phyloP scores from a whole-genome alignment of 2,113 vertebrate species.

The Apaloderma vittatum region DNA sequence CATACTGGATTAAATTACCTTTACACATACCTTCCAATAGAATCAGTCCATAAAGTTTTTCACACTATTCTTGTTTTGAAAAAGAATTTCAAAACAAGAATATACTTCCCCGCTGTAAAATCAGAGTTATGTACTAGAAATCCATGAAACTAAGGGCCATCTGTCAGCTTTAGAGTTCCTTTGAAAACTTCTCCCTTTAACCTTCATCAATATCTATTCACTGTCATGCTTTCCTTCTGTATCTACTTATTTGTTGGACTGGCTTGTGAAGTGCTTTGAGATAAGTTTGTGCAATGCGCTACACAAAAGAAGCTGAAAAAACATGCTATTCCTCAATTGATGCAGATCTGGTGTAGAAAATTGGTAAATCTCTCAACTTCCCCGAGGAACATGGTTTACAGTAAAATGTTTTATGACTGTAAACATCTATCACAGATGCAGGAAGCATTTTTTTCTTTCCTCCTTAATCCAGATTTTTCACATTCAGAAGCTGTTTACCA shows the following conservation, averaged over 20 bases:
- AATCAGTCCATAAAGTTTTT: neutral
- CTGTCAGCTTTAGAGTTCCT: neutral
- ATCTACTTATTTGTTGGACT: neutral
- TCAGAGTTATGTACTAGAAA: neutral
- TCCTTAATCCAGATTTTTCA: conserved; percentile 37
- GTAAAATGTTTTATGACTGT: conserved; percentile 19
- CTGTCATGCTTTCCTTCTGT: neutral
- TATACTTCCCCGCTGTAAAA: neutral
- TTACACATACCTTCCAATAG: neutral
- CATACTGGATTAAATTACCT: neutral
- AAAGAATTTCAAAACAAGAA: neutral
- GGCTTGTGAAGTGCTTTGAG: conserved; percentile 21
- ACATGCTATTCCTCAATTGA: neutral
- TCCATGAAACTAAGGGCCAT: neutral
- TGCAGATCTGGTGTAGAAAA: conserved; percentile 18
- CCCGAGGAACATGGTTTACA: conserved; percentile 5
- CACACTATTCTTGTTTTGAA: neutral
- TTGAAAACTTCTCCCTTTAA: neutral
- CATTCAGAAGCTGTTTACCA: conserved; percentile 40
- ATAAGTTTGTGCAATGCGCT: neutral
- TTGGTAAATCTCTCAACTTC: conserved; percentile 35
- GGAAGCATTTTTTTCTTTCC: neutral
- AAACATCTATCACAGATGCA: conserved; percentile 47
- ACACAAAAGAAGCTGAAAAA: neutral
- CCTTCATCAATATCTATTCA: neutral